A percentile compares a stretch with the other conserved stretches of the same genome.
Conservation (phyloP, 2,888 invertebrate species). For the Cosmia pyralina region DNA sequence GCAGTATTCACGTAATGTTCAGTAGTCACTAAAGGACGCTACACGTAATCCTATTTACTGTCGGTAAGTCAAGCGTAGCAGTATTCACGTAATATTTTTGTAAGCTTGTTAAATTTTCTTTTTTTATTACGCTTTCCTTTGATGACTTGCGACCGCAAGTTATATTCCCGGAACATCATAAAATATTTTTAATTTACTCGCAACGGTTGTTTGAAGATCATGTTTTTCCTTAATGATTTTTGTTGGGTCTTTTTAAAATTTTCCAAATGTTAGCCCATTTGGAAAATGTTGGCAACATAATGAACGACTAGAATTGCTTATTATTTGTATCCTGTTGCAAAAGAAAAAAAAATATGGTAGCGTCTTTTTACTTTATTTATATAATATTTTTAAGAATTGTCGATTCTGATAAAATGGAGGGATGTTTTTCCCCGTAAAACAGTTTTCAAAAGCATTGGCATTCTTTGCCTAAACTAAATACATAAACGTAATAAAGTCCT, state of each 20-base stretch:
- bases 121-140: neutral
- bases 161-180: conserved; percentile 17
- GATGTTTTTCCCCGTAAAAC: neutral
- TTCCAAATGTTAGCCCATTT: too few species aligned
- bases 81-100: neutral
- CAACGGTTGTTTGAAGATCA: conserved; percentile 30
- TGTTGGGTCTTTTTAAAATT: conserved; percentile 21
- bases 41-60: neutral
- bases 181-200: conserved; percentile 39
- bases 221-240: conserved; percentile 42
- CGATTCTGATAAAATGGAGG: neutral
- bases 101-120: neutral
- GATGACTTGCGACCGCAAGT: neutral
- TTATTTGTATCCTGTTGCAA: neutral
- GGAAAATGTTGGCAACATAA: conserved; percentile 20
- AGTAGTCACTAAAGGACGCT: neutral
- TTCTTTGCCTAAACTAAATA: neutral
- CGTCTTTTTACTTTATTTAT: neutral
- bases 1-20: too few species aligned
- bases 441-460: neutral
- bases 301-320: neutral
- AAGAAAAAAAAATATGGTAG: neutral
- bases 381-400: neutral
- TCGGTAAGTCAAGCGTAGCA: neutral
- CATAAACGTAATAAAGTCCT: neutral